Conservation (phyloP, 2,113 vertebrate genomes). For the Gymnorhina tibicen region DNA sequence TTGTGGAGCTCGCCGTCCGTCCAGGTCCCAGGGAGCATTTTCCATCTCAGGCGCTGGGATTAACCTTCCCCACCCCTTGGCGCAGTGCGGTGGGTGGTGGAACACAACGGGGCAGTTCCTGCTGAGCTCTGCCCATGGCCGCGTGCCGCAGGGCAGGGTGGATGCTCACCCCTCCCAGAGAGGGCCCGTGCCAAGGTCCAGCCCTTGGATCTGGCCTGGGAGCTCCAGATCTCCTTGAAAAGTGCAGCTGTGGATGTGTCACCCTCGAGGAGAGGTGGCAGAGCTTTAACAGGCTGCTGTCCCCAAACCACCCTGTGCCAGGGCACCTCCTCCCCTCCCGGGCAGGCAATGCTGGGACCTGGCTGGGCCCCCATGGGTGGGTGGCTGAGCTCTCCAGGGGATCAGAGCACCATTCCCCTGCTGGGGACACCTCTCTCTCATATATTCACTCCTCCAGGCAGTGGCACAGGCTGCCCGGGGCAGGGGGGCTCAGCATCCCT, state of each 20-base stretch:
- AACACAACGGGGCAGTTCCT: fast-evolving
- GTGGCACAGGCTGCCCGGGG: background rate
- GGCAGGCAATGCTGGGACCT: background rate
- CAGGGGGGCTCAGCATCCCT: background rate
- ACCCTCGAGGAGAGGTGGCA: background rate
- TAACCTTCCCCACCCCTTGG: background rate
- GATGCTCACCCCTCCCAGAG: background rate
- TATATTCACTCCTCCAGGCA: background rate
- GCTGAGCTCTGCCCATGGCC: background rate
- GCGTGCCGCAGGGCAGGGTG: background rate
- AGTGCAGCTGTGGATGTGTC: background rate
- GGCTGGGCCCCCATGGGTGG: fast-evolving
- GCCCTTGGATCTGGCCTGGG: background rate
- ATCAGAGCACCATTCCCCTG: background rate
- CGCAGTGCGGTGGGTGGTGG: fast-evolving
- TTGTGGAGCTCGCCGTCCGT: fast-evolving
- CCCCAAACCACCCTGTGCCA: background rate
- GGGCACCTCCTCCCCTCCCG: fast-evolving
- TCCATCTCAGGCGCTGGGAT: background rate
- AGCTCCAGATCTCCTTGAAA: background rate
- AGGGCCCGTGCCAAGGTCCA: background rate
- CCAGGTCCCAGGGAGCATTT: background rate
- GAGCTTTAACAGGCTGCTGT: background rate
- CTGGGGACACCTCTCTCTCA: background rate
- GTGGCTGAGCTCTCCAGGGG: background rate